Evolutionary conservation across 2,113 vertebrate species (phyloP), one percentile per base, ranked within the genome.

Genomic region (Callaeas wilsoni): DNA sequence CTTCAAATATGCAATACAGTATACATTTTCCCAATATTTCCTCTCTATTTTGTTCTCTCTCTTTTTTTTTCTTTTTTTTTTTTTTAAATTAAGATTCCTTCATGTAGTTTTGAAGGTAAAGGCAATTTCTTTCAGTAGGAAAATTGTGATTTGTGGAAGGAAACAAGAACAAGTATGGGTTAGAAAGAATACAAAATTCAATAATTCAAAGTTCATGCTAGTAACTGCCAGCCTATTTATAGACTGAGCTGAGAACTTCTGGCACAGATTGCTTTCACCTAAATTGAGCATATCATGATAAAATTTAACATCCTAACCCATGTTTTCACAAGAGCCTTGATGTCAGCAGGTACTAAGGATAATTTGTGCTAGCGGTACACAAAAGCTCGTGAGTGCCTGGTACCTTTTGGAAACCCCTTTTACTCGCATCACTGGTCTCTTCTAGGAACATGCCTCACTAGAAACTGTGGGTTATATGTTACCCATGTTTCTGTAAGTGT

Each of bases 21-120:
- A 26, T 33, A 14, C 10, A 13, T 39, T 7, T 57, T 42, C 35
- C 27, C 10, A 33, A 74, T 57, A 56, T 53, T 42, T 70, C 9
- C 30, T 49, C 8, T 14, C 3, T 23, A 22, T 47, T 59, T 5
- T 6, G 26, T 23, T 64, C 25, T 25, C 8, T 33, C 8, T 16
- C 2, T 35, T 1, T 10, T 3, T 12, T 12, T 12, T 13, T 9
- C 7, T 13, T 17, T 7, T 39, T 42, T 13, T 18, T 33, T 16
- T 49, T 42, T 39, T 33, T 29, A 0, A 30, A 25, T n/a, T 30
- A 67, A 49, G 16, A 39, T 23, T 81, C 1, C 7, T 50, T 81
- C 18, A 76, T 20, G 17, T 21, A 39, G 1, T 44, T 76, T 60
- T 69, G 26, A 79, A 87, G 19, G 23, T 47, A 87, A 83, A 65